Conservation (phyloP, 2,797 vertebrate genomes). For the Benthosema pterotum region DNA sequence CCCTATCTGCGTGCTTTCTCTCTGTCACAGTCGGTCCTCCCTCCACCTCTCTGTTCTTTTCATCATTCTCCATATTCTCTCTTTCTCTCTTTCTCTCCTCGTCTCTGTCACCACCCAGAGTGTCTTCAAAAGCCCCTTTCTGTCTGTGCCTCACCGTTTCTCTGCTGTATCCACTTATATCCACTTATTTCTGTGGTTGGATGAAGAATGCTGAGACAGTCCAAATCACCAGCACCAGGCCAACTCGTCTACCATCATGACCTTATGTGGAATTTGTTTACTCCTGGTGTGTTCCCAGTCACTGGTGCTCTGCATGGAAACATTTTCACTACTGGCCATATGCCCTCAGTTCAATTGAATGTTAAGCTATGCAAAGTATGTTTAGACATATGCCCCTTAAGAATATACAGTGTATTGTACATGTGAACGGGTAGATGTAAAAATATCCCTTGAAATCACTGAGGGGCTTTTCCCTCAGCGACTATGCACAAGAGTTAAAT, state of each 20-base stretch:
- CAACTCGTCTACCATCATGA: neutral
- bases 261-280: conserved; percentile 15
- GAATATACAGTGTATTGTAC: too few species aligned
- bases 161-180: conserved; percentile 9
- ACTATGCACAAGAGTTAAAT: too few species aligned
- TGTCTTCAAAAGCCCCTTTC: neutral
- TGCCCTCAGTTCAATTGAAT: neutral
- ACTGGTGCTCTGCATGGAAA: conserved; percentile 7
- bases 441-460: too few species aligned
- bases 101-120: neutral
- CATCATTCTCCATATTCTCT: neutral
- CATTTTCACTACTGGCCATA: neutral
- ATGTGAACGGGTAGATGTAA: too few species aligned
- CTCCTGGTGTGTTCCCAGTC: neutral
- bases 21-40: neutral
- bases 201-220: neutral
- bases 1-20: neutral
- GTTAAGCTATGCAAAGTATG: too few species aligned
- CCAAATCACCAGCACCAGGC: neutral
- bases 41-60: conserved; percentile 1
- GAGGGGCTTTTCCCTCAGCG: too few species aligned
- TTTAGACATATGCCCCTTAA: too few species aligned
- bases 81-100: neutral
- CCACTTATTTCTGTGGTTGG: conserved; percentile 10
- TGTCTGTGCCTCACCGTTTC: neutral